phyloP scores from a whole-genome alignment of 23 tunicate genomes.

The Styela plicata region DNA sequence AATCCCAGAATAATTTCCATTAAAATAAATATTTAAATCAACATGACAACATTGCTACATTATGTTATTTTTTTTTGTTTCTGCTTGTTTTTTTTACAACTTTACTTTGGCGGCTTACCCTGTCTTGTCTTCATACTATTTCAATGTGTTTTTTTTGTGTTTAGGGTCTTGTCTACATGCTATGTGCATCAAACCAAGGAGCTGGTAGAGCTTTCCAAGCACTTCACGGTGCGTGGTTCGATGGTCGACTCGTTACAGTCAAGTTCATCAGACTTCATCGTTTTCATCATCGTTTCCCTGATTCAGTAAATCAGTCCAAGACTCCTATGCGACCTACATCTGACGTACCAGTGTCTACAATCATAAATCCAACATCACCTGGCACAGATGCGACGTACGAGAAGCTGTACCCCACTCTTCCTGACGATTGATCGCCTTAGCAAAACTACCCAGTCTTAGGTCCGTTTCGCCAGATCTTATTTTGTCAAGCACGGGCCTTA shows the following conservation, averaged over 20 bases:
- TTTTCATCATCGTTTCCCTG: conserved; percentile 67
- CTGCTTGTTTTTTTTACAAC: too few relatives aligned
- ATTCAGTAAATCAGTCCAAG: conserved; percentile 39
- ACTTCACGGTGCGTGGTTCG: conserved; percentile 92
- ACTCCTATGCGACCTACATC: conserved; percentile 59
- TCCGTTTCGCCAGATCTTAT: too few relatives aligned
- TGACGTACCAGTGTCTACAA: conserved; percentile 55
- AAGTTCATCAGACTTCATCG: conserved; percentile 75
- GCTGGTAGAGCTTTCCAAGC: conserved; percentile 78
- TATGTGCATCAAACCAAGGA: conserved; percentile 52
- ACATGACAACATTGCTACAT: too few relatives aligned
- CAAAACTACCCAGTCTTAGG: too few relatives aligned
- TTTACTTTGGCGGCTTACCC: too few relatives aligned
- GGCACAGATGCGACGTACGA: not conserved
- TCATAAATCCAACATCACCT: conserved; percentile 42
- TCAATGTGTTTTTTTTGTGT: not conserved
- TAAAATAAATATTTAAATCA: too few relatives aligned
- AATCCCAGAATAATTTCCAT: too few relatives aligned
- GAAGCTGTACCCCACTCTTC: conserved; percentile 20
- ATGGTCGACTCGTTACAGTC: conserved; percentile 84
- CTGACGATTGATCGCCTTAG: conserved; percentile 25
- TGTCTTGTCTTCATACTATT: too few relatives aligned
- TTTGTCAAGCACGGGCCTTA: too few relatives aligned
- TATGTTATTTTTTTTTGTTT: too few relatives aligned
- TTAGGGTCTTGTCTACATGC: conserved; percentile 91